Evolutionary conservation across 2,113 vertebrate species (phyloP), one percentile per base, ranked within the genome.

Genomic region (Actenoides hombroni): DNA sequence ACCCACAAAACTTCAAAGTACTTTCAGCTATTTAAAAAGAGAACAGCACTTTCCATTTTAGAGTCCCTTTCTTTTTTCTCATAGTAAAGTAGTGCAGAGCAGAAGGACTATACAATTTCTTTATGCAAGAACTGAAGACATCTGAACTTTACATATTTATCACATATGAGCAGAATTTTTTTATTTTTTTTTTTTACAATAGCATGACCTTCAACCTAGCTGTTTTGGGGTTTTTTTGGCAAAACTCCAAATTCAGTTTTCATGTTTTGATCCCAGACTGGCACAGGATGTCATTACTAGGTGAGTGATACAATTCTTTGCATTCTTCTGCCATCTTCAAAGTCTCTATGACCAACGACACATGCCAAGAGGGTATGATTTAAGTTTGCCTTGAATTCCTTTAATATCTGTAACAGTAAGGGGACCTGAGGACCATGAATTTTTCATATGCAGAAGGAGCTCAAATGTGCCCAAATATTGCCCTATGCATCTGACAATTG

Each of bases 351-450:
- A 69, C 25, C 39, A 77, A 75, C 2, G 0, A 53, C 21, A 64
- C 0, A 2, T 4, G 16, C 42, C 56, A 54, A 25, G n/a, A 74
- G 26, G 57, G 25, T 31, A n/a, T 1, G 2, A 78, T 44, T 40
- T 40, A 17, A 49, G 28, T 42, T 74, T 44, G 24, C 28, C 76
- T 70, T 46, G 83, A 70, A 51, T 44, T 11, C 28, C 37, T 76
- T 42, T 59, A 69, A 81, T 37, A 42, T 6, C n/a, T 91, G 4
- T 46, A 81, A 60, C 4, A 78, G 39, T 31, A 80, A 91, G 7
- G 9, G 25, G 17, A 70, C 10, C 4, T 10, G 25, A 88, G 11
- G 15, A 79, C 13, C 14, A 33, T 4, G 6, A 51, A 48, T 24
- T 85, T 76, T 77, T 40, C 79, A 40, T 6, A 23, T 1, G 13